Evolutionary conservation across 1,140 invertebrate genomes (phyloP).

Genomic region (Drosophila ogumai): DNA sequence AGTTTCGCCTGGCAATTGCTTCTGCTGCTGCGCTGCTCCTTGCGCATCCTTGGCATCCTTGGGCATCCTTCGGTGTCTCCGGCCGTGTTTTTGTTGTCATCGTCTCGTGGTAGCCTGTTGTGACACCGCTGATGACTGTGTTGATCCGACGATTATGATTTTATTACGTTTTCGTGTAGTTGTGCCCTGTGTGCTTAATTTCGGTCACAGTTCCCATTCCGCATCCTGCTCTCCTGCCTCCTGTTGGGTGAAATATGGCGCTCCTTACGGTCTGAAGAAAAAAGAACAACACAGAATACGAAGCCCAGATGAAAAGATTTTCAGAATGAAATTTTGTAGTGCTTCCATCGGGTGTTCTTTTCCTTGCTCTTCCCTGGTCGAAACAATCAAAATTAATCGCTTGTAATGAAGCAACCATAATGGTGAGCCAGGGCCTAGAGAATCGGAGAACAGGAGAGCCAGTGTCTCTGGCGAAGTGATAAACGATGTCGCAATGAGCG

Average conservation of each 20-base stretch:
- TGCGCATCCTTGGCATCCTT: slow-evolving; percentile 29
- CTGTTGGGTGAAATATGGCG: slow-evolving; percentile 74
- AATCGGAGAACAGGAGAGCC: slow-evolving; percentile 3
- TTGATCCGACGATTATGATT: slow-evolving; percentile 85
- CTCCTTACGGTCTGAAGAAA: slow-evolving; percentile 32
- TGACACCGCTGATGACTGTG: slow-evolving; percentile 84
- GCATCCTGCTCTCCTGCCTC: slow-evolving; percentile 28
- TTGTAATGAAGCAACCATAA: slow-evolving; percentile 72
- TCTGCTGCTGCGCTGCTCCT: slow-evolving; percentile 33
- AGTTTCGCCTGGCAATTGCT: slow-evolving; percentile 66
- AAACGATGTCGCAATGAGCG: slow-evolving; percentile 71
- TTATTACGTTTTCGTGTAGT: slow-evolving; percentile 84
- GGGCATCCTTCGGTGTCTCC: slow-evolving; percentile 33
- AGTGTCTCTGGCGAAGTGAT: slow-evolving; percentile 44
- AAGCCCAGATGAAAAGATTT: slow-evolving; percentile 22
- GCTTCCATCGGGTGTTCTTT: slow-evolving; percentile 17
- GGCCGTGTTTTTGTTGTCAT: slow-evolving; percentile 28
- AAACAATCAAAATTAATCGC: slow-evolving; percentile 79
- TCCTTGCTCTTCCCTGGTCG: slow-evolving; percentile 29
- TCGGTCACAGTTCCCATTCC: slow-evolving; percentile 42
- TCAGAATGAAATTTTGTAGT: slow-evolving; percentile 35
- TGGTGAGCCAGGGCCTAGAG: slow-evolving; percentile 32
- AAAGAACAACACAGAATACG: slow-evolving; percentile 5
- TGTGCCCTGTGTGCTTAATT: slow-evolving; percentile 81
- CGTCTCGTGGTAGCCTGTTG: slow-evolving; percentile 62